Evolutionary conservation across 1,140 invertebrate genomes (phyloP), one percentile per base, ranked within the genome.

Genomic region (Drepana arcuata): DNA sequence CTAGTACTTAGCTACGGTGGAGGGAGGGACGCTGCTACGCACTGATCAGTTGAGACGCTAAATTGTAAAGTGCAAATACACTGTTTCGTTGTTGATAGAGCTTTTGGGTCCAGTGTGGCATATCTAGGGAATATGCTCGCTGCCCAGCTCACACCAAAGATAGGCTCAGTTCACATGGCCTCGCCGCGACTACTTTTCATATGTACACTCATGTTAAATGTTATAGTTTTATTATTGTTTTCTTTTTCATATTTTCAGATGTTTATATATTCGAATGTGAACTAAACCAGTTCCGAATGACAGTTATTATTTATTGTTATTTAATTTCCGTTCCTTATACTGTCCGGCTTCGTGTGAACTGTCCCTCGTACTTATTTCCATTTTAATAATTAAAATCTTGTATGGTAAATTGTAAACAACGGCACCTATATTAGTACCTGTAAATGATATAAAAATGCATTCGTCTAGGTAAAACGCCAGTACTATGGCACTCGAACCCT

Each of bases 141-240:
- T 15, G 14, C 38, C 29, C 26, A 21, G 34, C 37, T 31, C 27
- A 35, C 34, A 38, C 45, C 41, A 44, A 44, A 38, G 41, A 44
- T 31, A 29, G 37, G 12, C 18, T 33, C 36, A 48, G 39, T 39
- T 35, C 45, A 43, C 34, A 35, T 36, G 34, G 34, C 15, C 41
- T 26, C 14, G 31, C 13, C 33, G 23, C 14, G 34, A 13, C 7
- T 30, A 6, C 26, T 27, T 11, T 9, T 21, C 18, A 21, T 21
- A 21, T 21, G n/a, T n/a, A n/a, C n/a, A n/a, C n/a, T n/a, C 21
- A 23, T 23, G 21, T 23, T 23, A 23, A 23, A 6, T 23, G n/a
- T 23, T 23, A 6, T 7, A 23, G 21, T n/a, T 23, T 23, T 23
- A 23, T 23, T 23, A 23, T 23, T 7, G n/a, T 23, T 23, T 23